phyloP scores from a whole-genome alignment of 1,140 invertebrate genomes.

The Rhynchophorus ferrugineus region DNA sequence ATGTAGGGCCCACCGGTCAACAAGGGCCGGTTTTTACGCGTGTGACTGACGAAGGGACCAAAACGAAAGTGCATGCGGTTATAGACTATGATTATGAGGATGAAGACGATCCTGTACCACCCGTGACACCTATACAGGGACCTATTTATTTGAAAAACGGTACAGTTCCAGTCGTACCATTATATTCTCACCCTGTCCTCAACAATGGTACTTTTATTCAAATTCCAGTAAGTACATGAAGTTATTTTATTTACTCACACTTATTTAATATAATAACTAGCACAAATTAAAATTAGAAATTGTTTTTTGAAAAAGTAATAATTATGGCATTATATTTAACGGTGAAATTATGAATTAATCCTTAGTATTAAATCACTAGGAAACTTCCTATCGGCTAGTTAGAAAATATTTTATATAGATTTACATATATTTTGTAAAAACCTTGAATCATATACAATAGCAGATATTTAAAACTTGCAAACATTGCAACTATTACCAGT shows the following conservation, averaged over 20 bases:
- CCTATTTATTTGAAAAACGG: slow-evolving; percentile 73
- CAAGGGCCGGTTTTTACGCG: slow-evolving; percentile 23
- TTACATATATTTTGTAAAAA: no score
- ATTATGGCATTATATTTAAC: no score
- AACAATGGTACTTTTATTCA: slow-evolving; percentile 78
- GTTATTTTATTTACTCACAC: slow-evolving; percentile 2
- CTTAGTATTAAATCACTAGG: no score
- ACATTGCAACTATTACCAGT: no score
- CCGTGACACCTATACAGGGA: slow-evolving; percentile 71
- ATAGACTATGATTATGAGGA: slow-evolving; percentile 58
- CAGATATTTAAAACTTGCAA: no score
- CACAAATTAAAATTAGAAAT: no score
- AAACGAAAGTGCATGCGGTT: slow-evolving; percentile 61
- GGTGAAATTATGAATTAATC: no score
- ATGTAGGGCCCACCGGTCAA: slow-evolving; percentile 1
- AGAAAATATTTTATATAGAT: no score
- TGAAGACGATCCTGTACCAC: slow-evolving; percentile 43
- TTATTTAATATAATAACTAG: not conserved
- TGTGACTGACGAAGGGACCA: slow-evolving; percentile 44
- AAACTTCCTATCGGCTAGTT: no score
- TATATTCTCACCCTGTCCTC: slow-evolving; percentile 71
- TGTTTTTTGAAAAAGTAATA: no score
- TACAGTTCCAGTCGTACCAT: slow-evolving; percentile 73
- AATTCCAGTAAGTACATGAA: slow-evolving; percentile 67
- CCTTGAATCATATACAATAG: no score